These are phyloP conservation scores for Pogonomyrmex barbatus DNA, from an alignment of 1,140 invertebrate genomes.

Conservation along the genomic window DNA sequence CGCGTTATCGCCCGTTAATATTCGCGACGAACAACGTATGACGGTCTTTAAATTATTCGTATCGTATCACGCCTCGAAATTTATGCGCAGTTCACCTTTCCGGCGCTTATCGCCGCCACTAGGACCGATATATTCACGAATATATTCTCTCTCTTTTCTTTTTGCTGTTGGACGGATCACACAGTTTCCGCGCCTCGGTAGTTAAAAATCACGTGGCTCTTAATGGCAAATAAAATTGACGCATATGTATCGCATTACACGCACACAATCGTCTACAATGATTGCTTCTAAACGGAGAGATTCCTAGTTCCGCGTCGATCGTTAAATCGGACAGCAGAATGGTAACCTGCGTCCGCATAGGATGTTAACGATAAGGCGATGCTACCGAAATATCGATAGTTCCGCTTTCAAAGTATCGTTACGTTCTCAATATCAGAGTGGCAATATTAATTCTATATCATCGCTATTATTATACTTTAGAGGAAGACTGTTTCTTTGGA, in stretches of 20 bases:
- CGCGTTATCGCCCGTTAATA: constrained; percentile 23
- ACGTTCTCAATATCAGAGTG: background rate
- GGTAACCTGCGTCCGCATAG: constrained; percentile 20
- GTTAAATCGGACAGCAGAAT: constrained; percentile 46
- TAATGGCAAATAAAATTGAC: background rate
- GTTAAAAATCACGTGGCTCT: constrained; percentile 18
- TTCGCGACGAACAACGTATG: constrained; percentile 28
- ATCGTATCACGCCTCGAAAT: constrained; percentile 20
- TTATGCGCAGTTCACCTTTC: constrained; percentile 30
- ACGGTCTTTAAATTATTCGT: constrained; percentile 41
- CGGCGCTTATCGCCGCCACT: background rate
- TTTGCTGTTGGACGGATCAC: background rate
- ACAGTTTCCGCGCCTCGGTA: background rate
- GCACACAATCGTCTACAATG: background rate
- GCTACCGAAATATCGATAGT: constrained; percentile 24
- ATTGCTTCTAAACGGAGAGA: constrained; percentile 46
- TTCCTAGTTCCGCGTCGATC: constrained; percentile 33
- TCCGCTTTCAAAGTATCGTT: constrained; percentile 9
- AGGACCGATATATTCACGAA: background rate
- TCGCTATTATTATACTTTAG: background rate
- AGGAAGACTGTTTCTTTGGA: background rate
- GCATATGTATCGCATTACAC: background rate
- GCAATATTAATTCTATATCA: background rate
- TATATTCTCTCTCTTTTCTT: background rate
- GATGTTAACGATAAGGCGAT: constrained; percentile 9